A percentile compares a stretch with the other conserved stretches of the same genome.
Evolutionary conservation across 2,113 vertebrate species (phyloP).

Genomic region (Dromiciops gliroides): DNA sequence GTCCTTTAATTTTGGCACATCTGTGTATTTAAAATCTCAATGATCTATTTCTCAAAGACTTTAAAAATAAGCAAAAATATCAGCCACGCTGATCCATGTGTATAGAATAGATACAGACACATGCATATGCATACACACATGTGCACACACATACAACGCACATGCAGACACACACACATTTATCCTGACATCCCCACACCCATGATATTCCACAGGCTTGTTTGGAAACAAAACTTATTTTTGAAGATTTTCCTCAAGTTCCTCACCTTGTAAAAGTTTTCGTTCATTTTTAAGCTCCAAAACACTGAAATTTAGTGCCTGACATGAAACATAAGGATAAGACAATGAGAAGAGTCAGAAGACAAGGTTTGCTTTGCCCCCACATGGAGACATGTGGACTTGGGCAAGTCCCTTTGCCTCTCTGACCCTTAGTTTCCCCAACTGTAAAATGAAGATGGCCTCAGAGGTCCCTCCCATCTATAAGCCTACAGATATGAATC

Average conservation of each 20-base stretch:
- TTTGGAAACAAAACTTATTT: not conserved
- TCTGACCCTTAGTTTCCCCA: not conserved
- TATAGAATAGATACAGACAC: not conserved
- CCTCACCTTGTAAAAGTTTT: not conserved
- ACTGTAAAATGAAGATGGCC: not conserved
- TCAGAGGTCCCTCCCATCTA: not conserved
- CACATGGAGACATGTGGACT: too few species aligned
- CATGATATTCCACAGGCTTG: not conserved
- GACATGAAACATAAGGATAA: not conserved
- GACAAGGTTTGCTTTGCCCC: not conserved
- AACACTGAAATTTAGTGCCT: not conserved
- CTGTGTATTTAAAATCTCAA: not conserved
- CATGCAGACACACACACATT: not conserved
- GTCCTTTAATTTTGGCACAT: not conserved
- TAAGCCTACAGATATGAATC: slow-evolving; percentile 22
- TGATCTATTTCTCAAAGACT: not conserved
- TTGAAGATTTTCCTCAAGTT: not conserved
- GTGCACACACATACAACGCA: too few species aligned
- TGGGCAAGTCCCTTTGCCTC: not conserved
- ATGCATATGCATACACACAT: too few species aligned
- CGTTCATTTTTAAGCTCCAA: not conserved
- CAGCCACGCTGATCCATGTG: not conserved
- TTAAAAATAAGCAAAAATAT: not conserved
- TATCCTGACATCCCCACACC: not conserved
- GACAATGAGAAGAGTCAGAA: not conserved